A percentile compares a stretch with the other conserved stretches of the same genome.
phyloP scores from a whole-genome alignment of 64 coral and sea anemone genomes.

The Anthopleura sola region DNA sequence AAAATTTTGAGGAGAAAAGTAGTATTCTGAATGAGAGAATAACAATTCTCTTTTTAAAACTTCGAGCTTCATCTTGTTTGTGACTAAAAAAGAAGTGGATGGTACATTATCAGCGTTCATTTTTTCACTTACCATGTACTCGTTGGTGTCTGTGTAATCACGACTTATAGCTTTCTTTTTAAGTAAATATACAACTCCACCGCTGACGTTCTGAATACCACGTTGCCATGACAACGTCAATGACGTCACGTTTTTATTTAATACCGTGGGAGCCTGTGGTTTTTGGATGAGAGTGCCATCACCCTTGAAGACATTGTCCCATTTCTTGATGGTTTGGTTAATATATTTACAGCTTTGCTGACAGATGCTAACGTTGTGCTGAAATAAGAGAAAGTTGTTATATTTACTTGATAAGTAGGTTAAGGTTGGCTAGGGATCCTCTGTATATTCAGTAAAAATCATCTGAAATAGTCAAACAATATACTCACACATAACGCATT shows the following conservation, averaged over 20 bases:
- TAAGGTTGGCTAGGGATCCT: too few relatives aligned
- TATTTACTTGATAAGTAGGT: not conserved
- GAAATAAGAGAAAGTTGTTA: not conserved
- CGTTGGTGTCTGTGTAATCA: not conserved
- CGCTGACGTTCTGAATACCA: slow-evolving; percentile 5
- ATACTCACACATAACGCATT: slow-evolving; percentile 11
- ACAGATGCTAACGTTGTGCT: not conserved
- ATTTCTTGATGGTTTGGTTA: not conserved
- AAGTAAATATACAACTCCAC: not conserved
- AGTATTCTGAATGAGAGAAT: too few relatives aligned
- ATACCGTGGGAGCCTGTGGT: not conserved
- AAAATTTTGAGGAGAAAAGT: too few relatives aligned
- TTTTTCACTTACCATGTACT: not conserved
- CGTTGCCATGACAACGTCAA: slow-evolving; percentile 15
- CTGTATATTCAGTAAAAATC: not conserved
- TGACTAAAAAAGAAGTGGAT: too few relatives aligned
- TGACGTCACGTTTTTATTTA: slow-evolving; percentile 6
- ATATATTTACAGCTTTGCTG: slow-evolving; percentile 8
- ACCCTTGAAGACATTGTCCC: not conserved
- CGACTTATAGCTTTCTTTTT: not conserved
- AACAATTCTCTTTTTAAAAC: too few relatives aligned
- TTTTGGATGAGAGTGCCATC: not conserved
- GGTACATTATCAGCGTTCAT: too few relatives aligned
- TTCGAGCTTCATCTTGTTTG: too few relatives aligned
- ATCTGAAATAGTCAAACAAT: not conserved